Base-by-base conservation (phyloP, 2,888 invertebrate genomes). In the Venustoraphidia nigricollis region DNA sequence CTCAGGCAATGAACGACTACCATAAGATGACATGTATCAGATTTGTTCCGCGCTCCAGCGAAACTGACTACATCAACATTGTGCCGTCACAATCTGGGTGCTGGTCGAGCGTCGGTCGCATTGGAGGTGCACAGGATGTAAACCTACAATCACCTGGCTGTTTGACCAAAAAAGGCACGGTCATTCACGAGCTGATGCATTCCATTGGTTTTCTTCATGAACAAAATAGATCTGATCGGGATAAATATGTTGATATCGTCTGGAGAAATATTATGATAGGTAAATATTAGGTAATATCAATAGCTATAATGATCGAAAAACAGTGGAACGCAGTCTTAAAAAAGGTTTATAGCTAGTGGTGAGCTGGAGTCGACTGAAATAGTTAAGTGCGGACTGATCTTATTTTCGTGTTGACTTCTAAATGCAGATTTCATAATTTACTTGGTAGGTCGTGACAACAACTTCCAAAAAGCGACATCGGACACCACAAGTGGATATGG, bases 151-250 rank as follows among this genome's bases (percentile, higher is more conserved):
- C 73, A 0, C 85, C 86, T 0, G 83, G 81, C 9, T 87, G 87
- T 60, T 69, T 83, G 0, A 67, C 75, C 1, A 79, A 79, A 60
- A 76, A 78, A 52, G 88, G 88, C 9, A 88, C 87, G 0, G 72
- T 83, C 0, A 68, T 86, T 13, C 89, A 89, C 58, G 89, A 89
- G 62, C 65, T 88, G 52, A 79, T 88, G 70, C 89, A 89, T 58
- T 83, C 81, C 0, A 59, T 81, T 10, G 88, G 88, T 1, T 89
- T 89, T 62, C 68, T 84, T 60, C 89, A 89, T 59, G 88, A 89
- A 57, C 89, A 89, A 64, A 87, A 83, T 58, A 75, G 88, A 9
- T 75, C 73, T 35, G 87, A 88, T 57, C 69, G 88, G 1, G 87
- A 88, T 58, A 70, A 75, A 45, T 82, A 69, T 58, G 81, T 83